These are phyloP conservation scores for Phycodurus eques DNA, from an alignment of 2,113 vertebrate species.

Conservation along the genomic window DNA sequence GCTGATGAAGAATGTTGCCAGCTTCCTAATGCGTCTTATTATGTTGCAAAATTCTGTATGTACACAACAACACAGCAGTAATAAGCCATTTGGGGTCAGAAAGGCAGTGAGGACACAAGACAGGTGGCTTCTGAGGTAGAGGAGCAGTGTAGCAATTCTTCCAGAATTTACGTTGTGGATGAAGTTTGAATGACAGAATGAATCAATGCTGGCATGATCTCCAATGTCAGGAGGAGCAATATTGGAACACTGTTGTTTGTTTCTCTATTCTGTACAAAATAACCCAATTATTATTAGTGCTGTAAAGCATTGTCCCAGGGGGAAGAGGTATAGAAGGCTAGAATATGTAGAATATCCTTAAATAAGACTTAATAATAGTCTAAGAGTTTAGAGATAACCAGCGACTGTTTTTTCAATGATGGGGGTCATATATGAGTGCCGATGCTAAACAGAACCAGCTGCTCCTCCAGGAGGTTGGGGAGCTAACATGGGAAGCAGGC, in stretches of 20 bases:
- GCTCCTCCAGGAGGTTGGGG: conserved; percentile 31
- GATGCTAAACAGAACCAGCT: conserved; percentile 61
- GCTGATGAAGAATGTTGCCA: conserved; percentile 51
- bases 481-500: conserved; percentile 63
- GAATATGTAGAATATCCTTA: background rate
- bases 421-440: conserved; percentile 19
- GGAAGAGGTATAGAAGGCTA: background rate
- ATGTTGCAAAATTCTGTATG: conserved; percentile 14
- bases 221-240: conserved; percentile 37
- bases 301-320: too few relatives aligned
- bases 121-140: conserved; percentile 41
- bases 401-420: conserved; percentile 8
- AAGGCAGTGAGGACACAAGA: conserved; percentile 33
- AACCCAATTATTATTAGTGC: background rate
- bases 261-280: conserved; percentile 33
- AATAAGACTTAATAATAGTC: conserved; percentile 2
- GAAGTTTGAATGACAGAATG: conserved; percentile 27
- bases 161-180: conserved; percentile 40
- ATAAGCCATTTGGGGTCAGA: conserved; percentile 18
- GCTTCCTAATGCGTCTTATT: conserved; percentile 39
- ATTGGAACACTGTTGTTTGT: conserved; percentile 29
- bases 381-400: conserved; percentile 8
- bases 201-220: conserved; percentile 30
- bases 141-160: conserved; percentile 36
- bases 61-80: background rate